These are phyloP conservation scores for Limnothrissa miodon DNA, from an alignment of 2,113 vertebrate genomes.

Conservation along the genomic window DNA sequence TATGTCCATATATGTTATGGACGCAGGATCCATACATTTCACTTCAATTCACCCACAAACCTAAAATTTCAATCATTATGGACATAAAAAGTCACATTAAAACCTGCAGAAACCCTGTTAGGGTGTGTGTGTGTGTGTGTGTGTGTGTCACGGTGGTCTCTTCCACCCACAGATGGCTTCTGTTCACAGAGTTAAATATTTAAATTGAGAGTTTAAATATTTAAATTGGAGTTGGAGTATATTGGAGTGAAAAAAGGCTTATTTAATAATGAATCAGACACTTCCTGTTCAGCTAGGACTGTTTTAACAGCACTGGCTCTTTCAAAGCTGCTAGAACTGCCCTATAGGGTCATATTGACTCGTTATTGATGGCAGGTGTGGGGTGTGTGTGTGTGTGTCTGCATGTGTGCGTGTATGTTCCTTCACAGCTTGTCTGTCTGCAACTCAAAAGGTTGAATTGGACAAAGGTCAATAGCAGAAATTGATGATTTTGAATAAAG, in stretches of 20 bases:
- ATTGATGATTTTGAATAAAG: no score
- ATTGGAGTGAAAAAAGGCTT: neutral
- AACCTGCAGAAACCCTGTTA: no score
- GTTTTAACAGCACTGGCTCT: neutral
- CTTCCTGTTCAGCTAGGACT: neutral
- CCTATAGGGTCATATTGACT: neutral
- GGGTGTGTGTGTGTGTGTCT: neutral
- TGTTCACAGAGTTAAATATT: slow-evolving; percentile 10
- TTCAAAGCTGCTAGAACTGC: neutral
- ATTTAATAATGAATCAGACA: slow-evolving; percentile 8
- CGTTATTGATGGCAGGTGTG: neutral
- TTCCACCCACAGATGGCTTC: neutral
- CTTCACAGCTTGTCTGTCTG: no score
- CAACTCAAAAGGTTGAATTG: no score
- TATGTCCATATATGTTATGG: no score
- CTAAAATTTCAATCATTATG: no score
- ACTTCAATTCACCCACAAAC: no score
- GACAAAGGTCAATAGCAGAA: no score
- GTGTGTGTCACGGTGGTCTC: neutral
- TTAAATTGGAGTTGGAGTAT: neutral
- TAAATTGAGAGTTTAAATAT: neutral
- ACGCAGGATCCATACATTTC: no score
- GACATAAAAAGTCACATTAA: no score
- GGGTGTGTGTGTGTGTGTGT: neutral
- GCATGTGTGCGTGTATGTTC: neutral